Conservation (phyloP, 2,113 vertebrate genomes). For the Sebastes fasciatus region DNA sequence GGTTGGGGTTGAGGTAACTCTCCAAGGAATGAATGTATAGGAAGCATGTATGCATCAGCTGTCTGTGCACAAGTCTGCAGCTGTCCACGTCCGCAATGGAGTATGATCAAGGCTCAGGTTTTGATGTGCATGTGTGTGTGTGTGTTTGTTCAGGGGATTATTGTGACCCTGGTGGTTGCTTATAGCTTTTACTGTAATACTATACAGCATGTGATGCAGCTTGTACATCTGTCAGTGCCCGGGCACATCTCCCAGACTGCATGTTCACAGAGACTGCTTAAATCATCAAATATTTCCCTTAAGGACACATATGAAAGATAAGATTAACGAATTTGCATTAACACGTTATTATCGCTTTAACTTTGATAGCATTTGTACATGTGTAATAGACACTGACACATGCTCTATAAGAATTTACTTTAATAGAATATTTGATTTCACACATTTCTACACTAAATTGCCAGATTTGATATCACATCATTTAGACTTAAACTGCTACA, state of each 20-base stretch:
- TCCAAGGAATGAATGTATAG: not conserved
- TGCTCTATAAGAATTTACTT: no score
- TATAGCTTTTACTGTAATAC: not conserved
- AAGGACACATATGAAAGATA: not conserved
- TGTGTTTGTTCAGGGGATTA: constrained; percentile 21
- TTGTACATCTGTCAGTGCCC: not conserved
- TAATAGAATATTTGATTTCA: no score
- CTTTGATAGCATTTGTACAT: no score
- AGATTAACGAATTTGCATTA: no score
- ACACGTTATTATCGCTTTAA: no score
- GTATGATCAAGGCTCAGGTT: not conserved
- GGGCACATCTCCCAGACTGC: not conserved
- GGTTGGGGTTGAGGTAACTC: not conserved
- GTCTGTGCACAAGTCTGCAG: not conserved
- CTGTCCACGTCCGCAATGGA: not conserved
- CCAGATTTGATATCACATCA: no score
- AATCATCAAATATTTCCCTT: not conserved
- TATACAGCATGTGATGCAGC: not conserved
- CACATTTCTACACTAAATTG: no score
- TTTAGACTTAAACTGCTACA: not conserved
- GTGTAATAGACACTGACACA: no score
- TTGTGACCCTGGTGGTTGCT: not conserved
- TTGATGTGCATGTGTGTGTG: not conserved
- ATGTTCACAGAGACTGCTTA: not conserved
- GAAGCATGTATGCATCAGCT: not conserved